phyloP scores from a whole-genome alignment of 2,888 invertebrate species.

The Drosophila stalkeri region DNA sequence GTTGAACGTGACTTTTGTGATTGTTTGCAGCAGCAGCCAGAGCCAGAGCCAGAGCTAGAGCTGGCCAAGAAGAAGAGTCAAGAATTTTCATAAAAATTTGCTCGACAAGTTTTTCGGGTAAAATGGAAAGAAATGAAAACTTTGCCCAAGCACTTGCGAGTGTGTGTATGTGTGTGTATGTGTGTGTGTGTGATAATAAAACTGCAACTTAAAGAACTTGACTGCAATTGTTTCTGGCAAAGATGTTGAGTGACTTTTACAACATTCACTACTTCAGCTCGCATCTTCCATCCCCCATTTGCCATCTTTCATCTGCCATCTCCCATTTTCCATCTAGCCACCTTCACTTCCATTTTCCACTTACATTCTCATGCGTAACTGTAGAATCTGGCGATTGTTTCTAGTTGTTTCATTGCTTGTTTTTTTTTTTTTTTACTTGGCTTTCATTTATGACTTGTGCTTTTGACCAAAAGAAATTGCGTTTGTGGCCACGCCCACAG shows the following conservation, averaged over 20 bases:
- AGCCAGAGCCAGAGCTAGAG: background rate
- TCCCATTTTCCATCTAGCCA: background rate
- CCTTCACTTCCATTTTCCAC: background rate
- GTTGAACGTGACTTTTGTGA: constrained; percentile 81
- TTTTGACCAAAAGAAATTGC: constrained; percentile 68
- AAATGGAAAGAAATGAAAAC: constrained; percentile 74
- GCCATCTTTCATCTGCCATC: background rate
- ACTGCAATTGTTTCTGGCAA: constrained; percentile 79
- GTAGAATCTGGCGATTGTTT: constrained; percentile 66
- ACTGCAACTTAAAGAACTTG: constrained; percentile 80
- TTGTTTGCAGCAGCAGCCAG: constrained; percentile 58
- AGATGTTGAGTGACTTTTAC: constrained; percentile 80
- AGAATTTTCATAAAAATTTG: constrained; percentile 80
- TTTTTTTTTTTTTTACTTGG: background rate
- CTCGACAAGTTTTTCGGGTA: constrained; percentile 69
- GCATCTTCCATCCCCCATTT: background rate
- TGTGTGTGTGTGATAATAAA: constrained; percentile 69
- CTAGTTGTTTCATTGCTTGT: constrained; percentile 59
- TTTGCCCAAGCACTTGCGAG: constrained; percentile 52
- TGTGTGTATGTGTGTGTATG: constrained; percentile 11
- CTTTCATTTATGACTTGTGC: constrained; percentile 70
- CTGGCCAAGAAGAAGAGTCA: constrained; percentile 26
- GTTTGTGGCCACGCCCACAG: constrained; percentile 45
- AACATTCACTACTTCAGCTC: constrained; percentile 44
- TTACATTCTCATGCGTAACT: constrained; percentile 46